Base-by-base conservation (phyloP, 2,797 vertebrate species). In the Siniperca undulata region DNA sequence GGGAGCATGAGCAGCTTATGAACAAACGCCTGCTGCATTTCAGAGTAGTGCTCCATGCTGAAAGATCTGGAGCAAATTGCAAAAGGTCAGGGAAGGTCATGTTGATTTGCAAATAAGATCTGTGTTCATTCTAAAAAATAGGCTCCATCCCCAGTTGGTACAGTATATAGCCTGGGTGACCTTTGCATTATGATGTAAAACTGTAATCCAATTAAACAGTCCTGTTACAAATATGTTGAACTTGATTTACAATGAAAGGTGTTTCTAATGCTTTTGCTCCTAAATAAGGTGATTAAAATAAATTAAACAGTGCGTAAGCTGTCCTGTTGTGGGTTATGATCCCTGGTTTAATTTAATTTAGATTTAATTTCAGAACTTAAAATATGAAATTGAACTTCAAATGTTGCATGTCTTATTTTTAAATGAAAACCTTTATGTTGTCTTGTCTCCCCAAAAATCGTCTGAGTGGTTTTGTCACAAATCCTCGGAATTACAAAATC, bases 1-100 rank as follows among this genome's bases (percentile, higher is more conserved):
- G 46, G 79, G 78, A n/a, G 70, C 9, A 4, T 8, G 52, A 68
- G 77, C 53, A 4, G 16, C 68, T 65, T 53, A 65, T 48, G 64
- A 80, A 50, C 40, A 67, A 50, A 64, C 19, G 13, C 24, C 34
- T 68, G 60, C 69, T 68, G 53, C 58, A 80, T 66, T 52, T 62
- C 14, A 73, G 67, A 77, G 73, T 2, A 6, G 50, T 4, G 46
- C 9, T 52, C 20, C 34, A 2, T 14, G 19, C 24, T 50, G 46
- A 16, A 22, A 40, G 27, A 75, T 61, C n/a, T 64, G 64, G 34
- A 24, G 46, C 2, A 24, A 46, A 67, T 44, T 34, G 38, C 17
- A 38, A 38, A 52, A 61, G 53, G 44, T 61, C n/a, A 40, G 34
- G 42, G 14, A 27, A 77, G n/a, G 46, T 60, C 24, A 4, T 3